Evolutionary conservation across 2,113 vertebrate genomes (phyloP).

Genomic region (Montifringilla adamsi): DNA sequence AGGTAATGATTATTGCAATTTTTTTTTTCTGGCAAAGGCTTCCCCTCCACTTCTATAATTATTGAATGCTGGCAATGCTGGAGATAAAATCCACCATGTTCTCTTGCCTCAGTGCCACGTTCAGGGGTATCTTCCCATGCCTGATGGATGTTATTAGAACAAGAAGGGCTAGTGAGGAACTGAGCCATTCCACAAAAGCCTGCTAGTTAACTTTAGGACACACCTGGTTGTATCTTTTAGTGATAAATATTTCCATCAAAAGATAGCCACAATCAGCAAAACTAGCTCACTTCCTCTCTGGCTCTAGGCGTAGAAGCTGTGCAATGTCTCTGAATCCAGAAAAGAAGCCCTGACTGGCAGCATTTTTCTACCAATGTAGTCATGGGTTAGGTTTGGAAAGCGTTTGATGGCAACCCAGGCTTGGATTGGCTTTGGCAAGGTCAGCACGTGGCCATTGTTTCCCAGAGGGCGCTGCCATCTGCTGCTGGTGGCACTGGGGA

Average conservation of each 20-base stretch:
- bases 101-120: neutral
- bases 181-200: slow-evolving; percentile 37
- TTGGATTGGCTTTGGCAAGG: neutral
- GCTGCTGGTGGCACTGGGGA: slow-evolving; percentile 35
- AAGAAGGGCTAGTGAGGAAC: slow-evolving; percentile 7
- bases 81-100: neutral
- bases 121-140: neutral
- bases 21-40: neutral
- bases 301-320: neutral
- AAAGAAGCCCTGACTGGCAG: slow-evolving; percentile 1
- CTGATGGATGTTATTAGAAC: neutral
- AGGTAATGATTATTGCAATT: neutral
- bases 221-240: neutral
- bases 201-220: slow-evolving; percentile 45
- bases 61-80: neutral
- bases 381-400: slow-evolving; percentile 27
- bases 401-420: neutral
- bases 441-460: neutral
- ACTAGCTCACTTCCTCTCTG: neutral
- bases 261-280: neutral
- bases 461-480: slow-evolving; percentile 64
- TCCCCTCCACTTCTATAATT: neutral
- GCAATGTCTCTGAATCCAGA: slow-evolving; percentile 25
- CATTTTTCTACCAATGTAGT: neutral
- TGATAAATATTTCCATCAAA: neutral